Evolutionary conservation across 2,888 invertebrate genomes (phyloP), one percentile per base, ranked within the genome.

Genomic region (Ormyrus nitidulus): DNA sequence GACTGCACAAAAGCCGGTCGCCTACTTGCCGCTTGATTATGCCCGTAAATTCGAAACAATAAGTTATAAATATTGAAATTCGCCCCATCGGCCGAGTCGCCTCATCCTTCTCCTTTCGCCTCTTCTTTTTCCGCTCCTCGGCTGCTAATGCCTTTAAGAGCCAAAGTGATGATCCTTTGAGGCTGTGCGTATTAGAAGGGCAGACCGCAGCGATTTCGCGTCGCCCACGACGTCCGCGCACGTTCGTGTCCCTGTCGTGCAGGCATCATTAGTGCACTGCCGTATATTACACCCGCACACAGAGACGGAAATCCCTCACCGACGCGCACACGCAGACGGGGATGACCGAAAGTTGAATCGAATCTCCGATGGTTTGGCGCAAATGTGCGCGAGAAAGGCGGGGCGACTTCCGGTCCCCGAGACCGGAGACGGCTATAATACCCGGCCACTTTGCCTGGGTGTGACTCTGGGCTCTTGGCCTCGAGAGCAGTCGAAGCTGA

Each of bases 21-120:
- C 46, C 65, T n/a, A 9, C 70, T 58, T 56, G 0, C 13, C 6
- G 34, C 44, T 82, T 84, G 83, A 85, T 85, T 85, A 84, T 85
- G 81, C 83, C 84, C 85, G 85, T 85, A 86, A 87, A 86, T 87
- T 86, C 85, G 85, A 88, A 85, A 90, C 89, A 89, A 89, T 89
- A 89, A 88, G 87, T 89, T 88, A 89, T 89, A 89, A 89, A 90
- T 90, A 90, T 90, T 90, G 86, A 88, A 88, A 89, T 87, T 84
- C 84, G 82, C 82, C 76, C 83, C 85, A 80, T 83, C 83, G 84
- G 82, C 83, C 71, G 46, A 46, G 66, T 53, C 34, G 34, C 56
- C 54, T 53, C 54, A 13, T 58, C 53, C 44, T 54, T 61, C 6
- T 10, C 54, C n/a, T 34, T 13, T 48, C 53, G 49, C 19, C 56